phyloP scores from a whole-genome alignment of 1,140 invertebrate genomes.

The Leptopilina boulardi region DNA sequence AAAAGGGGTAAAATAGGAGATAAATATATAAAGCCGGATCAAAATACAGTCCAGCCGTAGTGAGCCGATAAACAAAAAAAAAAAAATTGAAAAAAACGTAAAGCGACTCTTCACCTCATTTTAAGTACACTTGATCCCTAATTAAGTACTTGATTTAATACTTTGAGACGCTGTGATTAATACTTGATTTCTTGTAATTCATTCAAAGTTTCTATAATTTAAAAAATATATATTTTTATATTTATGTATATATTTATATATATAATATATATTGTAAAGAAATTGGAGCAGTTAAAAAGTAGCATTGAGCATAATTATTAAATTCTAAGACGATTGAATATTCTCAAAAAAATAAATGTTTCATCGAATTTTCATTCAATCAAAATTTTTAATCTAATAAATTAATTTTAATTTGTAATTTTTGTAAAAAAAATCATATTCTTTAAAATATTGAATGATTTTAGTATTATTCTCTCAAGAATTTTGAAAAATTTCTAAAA shows the following conservation, averaged over 20 bases:
- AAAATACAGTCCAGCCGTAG: neutral
- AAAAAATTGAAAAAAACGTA: neutral
- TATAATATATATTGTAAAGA: neutral
- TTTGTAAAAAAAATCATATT: too few species aligned
- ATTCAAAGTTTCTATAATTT: neutral
- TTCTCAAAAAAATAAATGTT: too few species aligned
- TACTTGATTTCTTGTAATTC: slow-evolving; percentile 27
- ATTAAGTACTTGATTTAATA: slow-evolving; percentile 46
- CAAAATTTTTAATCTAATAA: too few species aligned
- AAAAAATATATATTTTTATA: neutral
- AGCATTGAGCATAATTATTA: slow-evolving; percentile 14
- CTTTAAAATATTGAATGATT: too few species aligned
- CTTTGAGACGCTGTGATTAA: slow-evolving; percentile 35
- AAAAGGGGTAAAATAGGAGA: slow-evolving; percentile 18
- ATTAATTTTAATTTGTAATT: too few species aligned
- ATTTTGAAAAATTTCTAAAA: too few species aligned
- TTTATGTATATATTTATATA: too few species aligned
- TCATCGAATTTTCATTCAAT: too few species aligned
- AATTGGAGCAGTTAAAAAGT: neutral
- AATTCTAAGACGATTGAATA: neutral
- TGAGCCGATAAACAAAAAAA: slow-evolving; percentile 23
- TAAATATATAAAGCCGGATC: slow-evolving; percentile 30
- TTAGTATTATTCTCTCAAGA: too few species aligned
- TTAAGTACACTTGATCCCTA: slow-evolving; percentile 48
- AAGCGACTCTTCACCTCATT: neutral